Evolutionary conservation across 2,797 vertebrate species (phyloP), one percentile per base, ranked within the genome.

Genomic region (Protosalanx chinensis): DNA sequence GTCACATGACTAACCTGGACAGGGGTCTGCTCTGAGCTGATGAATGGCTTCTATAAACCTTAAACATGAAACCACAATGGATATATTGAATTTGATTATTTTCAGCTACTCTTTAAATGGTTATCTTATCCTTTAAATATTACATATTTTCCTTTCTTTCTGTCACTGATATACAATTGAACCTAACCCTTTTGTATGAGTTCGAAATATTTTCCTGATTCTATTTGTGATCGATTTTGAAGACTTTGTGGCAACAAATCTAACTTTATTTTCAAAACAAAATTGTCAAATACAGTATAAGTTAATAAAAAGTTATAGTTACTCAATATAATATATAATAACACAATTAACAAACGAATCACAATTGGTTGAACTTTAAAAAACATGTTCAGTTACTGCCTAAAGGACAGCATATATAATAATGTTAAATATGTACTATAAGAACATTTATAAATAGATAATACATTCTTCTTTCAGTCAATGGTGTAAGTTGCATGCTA

Each of bases 381-480:
- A 6, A 41, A 41, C 18, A 27, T 4, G 46, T 27, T 49, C n/a
- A 3, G 64, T 18, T 66, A 41, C 49, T 51, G 29, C 20, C 20
- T 51, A 41, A 3, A 58, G 23, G 2, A n/a, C 4, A 58, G 53
- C 16, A 15, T n/a, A 20, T 8, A 12, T 23, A 58, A 49, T 7
- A 37, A 64, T 64, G 32, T 35, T 18, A 35, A 64, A 64, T 35
- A 64, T n/a, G 51, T n/a, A 56, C 51, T n/a, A 16, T 64, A 67
- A 7, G 51, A 49, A 51, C 64, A 66, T 64, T 71, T 70, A 67
- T 65, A 66, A 75, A 79, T 79, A 78, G 29, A 32, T 65, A 78
- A 79, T 79, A 74, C 70, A 80, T 78, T 75, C 73, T 75, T 37
- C 63, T 66, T 41, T 41, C 33, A 58, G 18, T 57, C 37, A 32